Conservation (phyloP, 1,140 invertebrate species). For the Varroa destructor region DNA sequence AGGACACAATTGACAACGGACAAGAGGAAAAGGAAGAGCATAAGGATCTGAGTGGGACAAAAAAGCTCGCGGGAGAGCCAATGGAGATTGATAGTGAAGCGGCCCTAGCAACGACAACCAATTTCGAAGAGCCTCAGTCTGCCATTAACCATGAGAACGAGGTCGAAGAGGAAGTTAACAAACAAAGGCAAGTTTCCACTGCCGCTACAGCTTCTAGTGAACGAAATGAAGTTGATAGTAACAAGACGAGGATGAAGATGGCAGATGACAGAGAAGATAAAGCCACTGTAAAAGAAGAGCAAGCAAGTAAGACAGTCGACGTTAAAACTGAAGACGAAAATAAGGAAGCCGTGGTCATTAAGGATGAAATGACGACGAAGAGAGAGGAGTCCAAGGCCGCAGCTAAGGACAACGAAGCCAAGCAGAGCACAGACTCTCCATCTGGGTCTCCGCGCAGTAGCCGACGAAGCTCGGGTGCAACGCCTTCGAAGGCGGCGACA, state of each 20-base stretch:
- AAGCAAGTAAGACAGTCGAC: background rate
- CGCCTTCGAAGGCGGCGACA: too few relatives aligned
- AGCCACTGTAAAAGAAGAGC: background rate
- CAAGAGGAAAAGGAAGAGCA: background rate
- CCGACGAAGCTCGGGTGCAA: too few relatives aligned
- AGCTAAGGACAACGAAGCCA: too few relatives aligned
- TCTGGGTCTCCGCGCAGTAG: slow-evolving; percentile 24
- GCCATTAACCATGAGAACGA: background rate
- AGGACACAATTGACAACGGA: slow-evolving; percentile 24
- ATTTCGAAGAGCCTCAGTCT: too few relatives aligned
- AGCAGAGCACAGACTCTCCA: slow-evolving; percentile 23
- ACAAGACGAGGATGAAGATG: background rate
- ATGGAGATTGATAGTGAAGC: slow-evolving; percentile 4
- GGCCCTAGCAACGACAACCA: too few relatives aligned
- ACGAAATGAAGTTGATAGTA: background rate
- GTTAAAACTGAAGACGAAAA: slow-evolving; percentile 7
- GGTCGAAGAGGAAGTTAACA: background rate
- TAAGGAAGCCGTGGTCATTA: background rate
- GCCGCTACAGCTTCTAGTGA: background rate
- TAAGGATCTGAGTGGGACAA: background rate
- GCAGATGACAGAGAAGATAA: too few relatives aligned
- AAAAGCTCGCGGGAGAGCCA: background rate
- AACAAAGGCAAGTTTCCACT: background rate
- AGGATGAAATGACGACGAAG: too few relatives aligned
- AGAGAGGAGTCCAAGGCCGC: too few relatives aligned